A percentile compares a stretch with the other conserved stretches of the same genome.
Conservation (phyloP, 2,113 vertebrate genomes). For the Callospermophilus lateralis region DNA sequence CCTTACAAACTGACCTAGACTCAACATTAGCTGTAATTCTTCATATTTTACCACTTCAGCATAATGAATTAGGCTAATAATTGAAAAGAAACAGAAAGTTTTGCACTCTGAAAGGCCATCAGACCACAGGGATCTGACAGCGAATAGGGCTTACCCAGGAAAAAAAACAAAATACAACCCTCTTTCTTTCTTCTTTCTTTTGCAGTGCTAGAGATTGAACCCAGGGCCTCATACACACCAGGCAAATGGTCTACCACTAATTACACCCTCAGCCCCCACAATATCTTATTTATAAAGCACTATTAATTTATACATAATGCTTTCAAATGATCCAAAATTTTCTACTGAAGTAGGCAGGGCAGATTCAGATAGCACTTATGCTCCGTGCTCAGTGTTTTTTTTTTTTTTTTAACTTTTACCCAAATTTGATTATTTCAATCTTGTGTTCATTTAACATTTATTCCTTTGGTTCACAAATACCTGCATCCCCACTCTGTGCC, state of each 20-base stretch:
- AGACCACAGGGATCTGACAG: neutral
- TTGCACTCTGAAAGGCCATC: neutral
- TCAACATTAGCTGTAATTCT: neutral
- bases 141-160: neutral
- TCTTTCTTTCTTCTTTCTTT: too few relatives aligned
- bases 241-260: too few relatives aligned
- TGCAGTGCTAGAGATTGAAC: too few relatives aligned
- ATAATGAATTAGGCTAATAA: neutral
- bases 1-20: neutral
- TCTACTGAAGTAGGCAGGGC: neutral
- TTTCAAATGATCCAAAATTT: slow-evolving; percentile 1
- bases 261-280: too few relatives aligned
- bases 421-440: neutral
- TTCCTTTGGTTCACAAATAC: slow-evolving; percentile 31
- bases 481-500: neutral
- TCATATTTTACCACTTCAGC: slow-evolving; percentile 25
- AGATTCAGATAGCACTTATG: neutral
- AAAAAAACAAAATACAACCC: neutral
- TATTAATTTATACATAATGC: neutral
- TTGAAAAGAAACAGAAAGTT: slow-evolving; percentile 43
- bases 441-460: neutral
- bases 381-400: neutral
- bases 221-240: too few relatives aligned
- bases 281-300: slow-evolving; percentile 19
- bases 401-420: neutral